Base-by-base conservation (phyloP, 2,113 vertebrate genomes). In the Rhea americana region DNA sequence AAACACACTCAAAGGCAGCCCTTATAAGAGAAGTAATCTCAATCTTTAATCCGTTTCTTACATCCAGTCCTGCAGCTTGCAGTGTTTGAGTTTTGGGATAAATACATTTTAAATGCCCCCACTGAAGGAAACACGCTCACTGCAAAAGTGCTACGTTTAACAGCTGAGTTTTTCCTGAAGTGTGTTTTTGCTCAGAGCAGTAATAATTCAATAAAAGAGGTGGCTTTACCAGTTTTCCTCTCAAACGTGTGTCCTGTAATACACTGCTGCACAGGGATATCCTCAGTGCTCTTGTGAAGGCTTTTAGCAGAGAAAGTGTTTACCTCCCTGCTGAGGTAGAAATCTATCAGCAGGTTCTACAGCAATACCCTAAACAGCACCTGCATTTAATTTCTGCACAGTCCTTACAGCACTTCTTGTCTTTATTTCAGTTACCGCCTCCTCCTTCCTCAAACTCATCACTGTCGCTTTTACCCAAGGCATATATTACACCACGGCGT, bases 201-300 rank as follows among this genome's bases (percentile, higher is more conserved):
- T 74, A 96, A 96, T 94, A 94, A 96, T 95, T 96, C 95, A 96
- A 93, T 94, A 91, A 96, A 96, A 25, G n/a, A 86, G 84, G 56
- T 41, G 86, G 74, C 67, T 93, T 93, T 91, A 94, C 74, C 53
- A 90, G 74, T 72, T 93, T 91, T 86, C 87, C 35, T 85, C 91
- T 95, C 85, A 67, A 67, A 88, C 16, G 21, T 7, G 50, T 68
- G 85, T 90, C 92, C 86, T 91, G 87, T 72, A 93, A 85, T 53
- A 91, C 87, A 39, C 43, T 68, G 91, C 90, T 87, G 76, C 85
- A 77, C 62, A 43, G 75, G 85, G 89, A 77, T 85, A 79, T 74
- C 81, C 94, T 93, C 83, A 58, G 74, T 0, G 15, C 51, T 86
- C 77, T 87, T 70, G 71, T 55, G 62, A 94, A 94, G 70, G 90